These are phyloP conservation scores for Psittacula derbiana DNA, from an alignment of 2,797 vertebrate genomes.

Conservation along the genomic window DNA sequence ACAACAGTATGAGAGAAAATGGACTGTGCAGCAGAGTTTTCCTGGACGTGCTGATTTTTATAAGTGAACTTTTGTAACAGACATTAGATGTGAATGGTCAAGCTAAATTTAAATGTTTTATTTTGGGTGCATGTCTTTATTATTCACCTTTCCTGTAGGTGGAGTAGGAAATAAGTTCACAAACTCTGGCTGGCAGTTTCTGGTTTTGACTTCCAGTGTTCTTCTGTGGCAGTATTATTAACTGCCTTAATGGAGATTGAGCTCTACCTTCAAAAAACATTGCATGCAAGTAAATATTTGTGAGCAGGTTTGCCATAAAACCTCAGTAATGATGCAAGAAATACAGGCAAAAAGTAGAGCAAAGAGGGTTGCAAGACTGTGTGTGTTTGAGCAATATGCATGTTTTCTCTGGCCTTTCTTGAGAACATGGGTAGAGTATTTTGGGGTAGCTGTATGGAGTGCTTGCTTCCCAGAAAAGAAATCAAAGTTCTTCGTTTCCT, in stretches of 20 bases:
- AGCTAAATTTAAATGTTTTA: background rate
- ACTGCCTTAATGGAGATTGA: background rate
- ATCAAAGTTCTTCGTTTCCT: background rate
- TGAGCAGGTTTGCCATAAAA: background rate
- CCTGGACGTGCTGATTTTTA: background rate
- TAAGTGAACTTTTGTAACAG: background rate
- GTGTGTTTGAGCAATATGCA: fast-evolving
- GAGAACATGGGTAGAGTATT: background rate
- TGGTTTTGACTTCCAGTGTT: background rate
- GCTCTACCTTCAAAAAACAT: background rate
- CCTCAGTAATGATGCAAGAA: background rate
- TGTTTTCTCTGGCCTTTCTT: background rate
- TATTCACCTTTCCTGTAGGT: slow-evolving; percentile 12
- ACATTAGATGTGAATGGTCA: background rate
- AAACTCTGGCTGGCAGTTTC: background rate
- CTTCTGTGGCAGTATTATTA: background rate
- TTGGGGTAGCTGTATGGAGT: background rate
- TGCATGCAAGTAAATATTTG: background rate
- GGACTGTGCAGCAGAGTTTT: background rate
- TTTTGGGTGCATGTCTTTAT: background rate
- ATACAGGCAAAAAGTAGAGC: background rate
- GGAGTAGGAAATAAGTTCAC: slow-evolving; percentile 1
- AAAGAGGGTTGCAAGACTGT: background rate
- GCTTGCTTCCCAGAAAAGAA: background rate
- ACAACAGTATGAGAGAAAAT: background rate